Percentiles rank a stretch among this genome's conserved stretches.
Evolutionary conservation across 2,888 invertebrate species (phyloP).

Genomic region (Leucoma salicis): DNA sequence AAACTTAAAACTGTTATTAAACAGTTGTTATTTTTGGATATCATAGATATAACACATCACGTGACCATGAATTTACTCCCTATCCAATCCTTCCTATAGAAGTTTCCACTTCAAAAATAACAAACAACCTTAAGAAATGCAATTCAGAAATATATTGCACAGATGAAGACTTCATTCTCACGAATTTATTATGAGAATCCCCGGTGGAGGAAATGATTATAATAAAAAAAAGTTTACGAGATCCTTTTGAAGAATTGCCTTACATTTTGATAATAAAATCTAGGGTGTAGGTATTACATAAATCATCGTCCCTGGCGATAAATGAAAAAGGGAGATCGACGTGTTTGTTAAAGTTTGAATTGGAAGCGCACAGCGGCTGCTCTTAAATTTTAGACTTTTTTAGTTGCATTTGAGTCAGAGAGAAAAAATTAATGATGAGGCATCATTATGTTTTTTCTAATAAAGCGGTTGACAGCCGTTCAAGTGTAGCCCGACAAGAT

Average conservation of each 20-base stretch:
- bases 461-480: too few species aligned
- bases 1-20: too few species aligned
- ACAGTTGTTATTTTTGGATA: too few species aligned
- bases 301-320: conserved; percentile 70
- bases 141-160: conserved; percentile 7
- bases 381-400: too few species aligned
- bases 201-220: conserved; percentile 50
- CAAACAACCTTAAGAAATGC: not conserved
- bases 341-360: conserved; percentile 37
- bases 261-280: conserved; percentile 66
- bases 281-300: conserved; percentile 67
- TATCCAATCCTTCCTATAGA: too few species aligned
- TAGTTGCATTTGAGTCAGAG: too few species aligned
- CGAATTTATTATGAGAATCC: conserved; percentile 34
- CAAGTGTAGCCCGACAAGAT: too few species aligned
- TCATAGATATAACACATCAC: too few species aligned
- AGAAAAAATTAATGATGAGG: too few species aligned
- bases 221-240: conserved; percentile 57
- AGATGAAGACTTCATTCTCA: conserved; percentile 21
- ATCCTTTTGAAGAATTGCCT: conserved; percentile 44
- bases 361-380: conserved; percentile 14
- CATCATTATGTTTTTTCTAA: too few species aligned
- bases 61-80: too few species aligned
- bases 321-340: conserved; percentile 64
- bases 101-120: too few species aligned